Conservation (phyloP, 1,140 invertebrate genomes). For the Drosophila pruinosa region DNA sequence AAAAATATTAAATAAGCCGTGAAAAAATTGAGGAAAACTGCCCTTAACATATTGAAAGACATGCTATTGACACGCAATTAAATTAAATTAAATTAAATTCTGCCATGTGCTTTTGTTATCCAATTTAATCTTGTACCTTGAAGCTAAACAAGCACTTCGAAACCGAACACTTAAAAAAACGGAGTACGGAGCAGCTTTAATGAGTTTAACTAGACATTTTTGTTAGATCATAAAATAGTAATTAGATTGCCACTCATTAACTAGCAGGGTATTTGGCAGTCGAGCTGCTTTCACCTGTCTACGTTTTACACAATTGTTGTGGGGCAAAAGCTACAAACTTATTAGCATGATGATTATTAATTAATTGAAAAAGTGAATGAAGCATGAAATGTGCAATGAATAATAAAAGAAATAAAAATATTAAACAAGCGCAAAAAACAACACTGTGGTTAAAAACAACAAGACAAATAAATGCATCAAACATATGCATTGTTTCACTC, state of each 20-base stretch:
- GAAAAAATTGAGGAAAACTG: not conserved
- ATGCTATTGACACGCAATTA: slow-evolving; percentile 75
- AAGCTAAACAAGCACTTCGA: no score
- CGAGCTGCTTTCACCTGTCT: not conserved
- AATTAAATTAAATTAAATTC: slow-evolving; percentile 69
- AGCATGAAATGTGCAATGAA: slow-evolving; percentile 80
- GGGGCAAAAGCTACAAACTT: slow-evolving; percentile 42
- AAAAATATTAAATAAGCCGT: slow-evolving; percentile 11
- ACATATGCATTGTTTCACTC: slow-evolving; percentile 48
- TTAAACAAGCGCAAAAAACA: slow-evolving; percentile 32
- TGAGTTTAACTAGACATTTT: no score
- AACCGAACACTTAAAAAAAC: no score
- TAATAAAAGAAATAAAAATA: slow-evolving; percentile 52
- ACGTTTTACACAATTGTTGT: not conserved
- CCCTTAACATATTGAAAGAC: slow-evolving; percentile 51
- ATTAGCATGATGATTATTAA: slow-evolving; percentile 80
- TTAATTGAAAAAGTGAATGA: slow-evolving; percentile 79
- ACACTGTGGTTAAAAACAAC: slow-evolving; percentile 22
- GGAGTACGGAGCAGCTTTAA: no score
- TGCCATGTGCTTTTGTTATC: slow-evolving; percentile 21
- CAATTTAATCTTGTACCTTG: not conserved
- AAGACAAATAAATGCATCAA: slow-evolving; percentile 35
- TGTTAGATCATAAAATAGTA: not conserved
- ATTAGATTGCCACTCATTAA: no score
- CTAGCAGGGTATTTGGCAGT: not conserved